Evolutionary conservation across 2,797 vertebrate genomes (phyloP), one percentile per base, ranked within the genome.

Genomic region (Sebastes vulpes): DNA sequence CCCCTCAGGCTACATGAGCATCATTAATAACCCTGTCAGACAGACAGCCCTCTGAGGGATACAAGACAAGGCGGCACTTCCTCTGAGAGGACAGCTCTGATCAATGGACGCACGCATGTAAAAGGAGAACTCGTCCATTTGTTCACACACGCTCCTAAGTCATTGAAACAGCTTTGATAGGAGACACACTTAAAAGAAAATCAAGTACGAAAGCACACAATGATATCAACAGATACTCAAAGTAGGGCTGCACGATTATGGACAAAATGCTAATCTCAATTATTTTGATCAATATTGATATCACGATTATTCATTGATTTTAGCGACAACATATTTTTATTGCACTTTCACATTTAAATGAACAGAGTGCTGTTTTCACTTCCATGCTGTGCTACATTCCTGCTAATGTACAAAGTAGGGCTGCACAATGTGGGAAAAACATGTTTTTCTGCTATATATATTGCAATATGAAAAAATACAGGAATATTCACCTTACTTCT

Each of bases 11-110:
- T 90, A 90, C 80, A 90, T 73, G 21, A 60, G 68, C 65, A 72
- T 82, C 91, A 89, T 95, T 93, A 93, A 94, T 94, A 86, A 82
- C 54, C 61, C 64, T 81, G 87, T 85, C 79, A 82, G 80, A 72
- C 46, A 75, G 73, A 77, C 70, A 60, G 56, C 57, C 54, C 83
- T 58, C 65, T 9, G 31, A 82, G 85, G 90, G 84, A 75, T 29
- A 83, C 65, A 59, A 86, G 75, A 84, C 83, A 83, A 73, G 73
- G 81, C 11, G 50, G 32, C 58, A 48, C 77, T 84, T 91, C 77
- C 84, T 73, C 84, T 6, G 76, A 86, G 71, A 72, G 57, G 57
- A 70, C 26, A 35, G 46, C 73, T 14, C 52, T 72, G 85, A 94
- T 93, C 91, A 81, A 89, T 88, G 78, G 78, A 77, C 26, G 56